Evolutionary conservation across 2,888 invertebrate species (phyloP).

Genomic region (Lepetodrilus schrolli): DNA sequence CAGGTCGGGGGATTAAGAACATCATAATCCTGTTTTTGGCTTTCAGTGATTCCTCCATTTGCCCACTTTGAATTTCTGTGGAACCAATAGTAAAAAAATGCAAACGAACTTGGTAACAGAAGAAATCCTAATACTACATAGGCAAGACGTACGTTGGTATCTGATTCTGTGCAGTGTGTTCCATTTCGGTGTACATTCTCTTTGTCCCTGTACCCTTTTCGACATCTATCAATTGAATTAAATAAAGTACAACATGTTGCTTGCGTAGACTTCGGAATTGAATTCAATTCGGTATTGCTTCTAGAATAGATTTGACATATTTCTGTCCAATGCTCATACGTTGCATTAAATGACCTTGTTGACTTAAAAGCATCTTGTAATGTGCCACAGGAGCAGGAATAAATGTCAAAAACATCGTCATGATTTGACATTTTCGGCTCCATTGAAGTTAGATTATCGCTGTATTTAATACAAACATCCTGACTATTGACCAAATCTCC

Average conservation of each 20-base stretch:
- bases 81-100: slow-evolving; percentile 13
- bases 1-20: not conserved
- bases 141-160: not conserved
- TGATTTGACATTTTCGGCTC: not conserved
- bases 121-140: not conserved
- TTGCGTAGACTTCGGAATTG: too few relatives aligned
- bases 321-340: not conserved
- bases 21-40: not conserved
- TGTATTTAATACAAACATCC: not conserved
- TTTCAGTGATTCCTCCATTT: not conserved
- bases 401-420: too few relatives aligned
- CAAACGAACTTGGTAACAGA: not conserved
- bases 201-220: not conserved
- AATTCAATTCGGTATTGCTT: not conserved
- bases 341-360: too few relatives aligned
- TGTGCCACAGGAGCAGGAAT: too few relatives aligned
- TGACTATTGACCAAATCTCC: not conserved
- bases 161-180: slow-evolving; percentile 1
- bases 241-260: not conserved
- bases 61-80: not conserved
- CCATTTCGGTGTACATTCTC: too few relatives aligned
- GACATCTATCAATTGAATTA: not conserved
- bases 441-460: not conserved
- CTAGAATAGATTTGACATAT: not conserved
- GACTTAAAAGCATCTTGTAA: too few relatives aligned